Percentiles rank a stretch among this genome's conserved stretches.
Evolutionary conservation across 2,113 vertebrate species (phyloP).

Genomic region (Mormyrus iriodes): DNA sequence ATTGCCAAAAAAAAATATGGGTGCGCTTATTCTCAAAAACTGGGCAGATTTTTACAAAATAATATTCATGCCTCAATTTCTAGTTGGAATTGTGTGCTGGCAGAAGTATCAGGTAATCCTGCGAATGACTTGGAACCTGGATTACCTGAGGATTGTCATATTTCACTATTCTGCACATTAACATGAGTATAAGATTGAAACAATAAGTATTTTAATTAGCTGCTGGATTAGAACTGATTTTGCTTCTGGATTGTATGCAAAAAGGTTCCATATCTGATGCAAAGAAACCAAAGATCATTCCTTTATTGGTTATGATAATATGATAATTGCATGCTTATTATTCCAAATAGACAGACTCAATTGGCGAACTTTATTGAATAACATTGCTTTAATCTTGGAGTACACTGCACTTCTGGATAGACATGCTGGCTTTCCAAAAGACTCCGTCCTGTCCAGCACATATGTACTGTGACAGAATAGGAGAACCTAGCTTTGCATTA

Average conservation of each 20-base stretch:
- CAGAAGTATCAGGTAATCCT: neutral
- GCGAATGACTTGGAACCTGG: neutral
- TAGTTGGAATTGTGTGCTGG: neutral
- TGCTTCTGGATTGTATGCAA: neutral
- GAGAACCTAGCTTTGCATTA: neutral
- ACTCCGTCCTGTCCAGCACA: no score
- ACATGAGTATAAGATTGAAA: neutral
- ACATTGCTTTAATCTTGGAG: neutral
- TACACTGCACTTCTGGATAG: neutral
- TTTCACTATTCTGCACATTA: neutral
- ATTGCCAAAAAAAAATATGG: neutral
- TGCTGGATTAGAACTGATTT: neutral
- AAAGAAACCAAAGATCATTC: neutral
- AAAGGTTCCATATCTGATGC: neutral
- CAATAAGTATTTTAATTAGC: neutral
- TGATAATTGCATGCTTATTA: neutral
- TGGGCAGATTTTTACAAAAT: neutral
- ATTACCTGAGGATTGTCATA: neutral
- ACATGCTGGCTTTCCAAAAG: neutral
- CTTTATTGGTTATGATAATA: neutral
- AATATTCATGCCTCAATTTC: neutral
- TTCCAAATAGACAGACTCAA: neutral
- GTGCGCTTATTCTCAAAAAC: neutral
- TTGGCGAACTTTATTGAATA: slow-evolving; percentile 16
- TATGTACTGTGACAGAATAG: neutral